Percentiles rank a stretch among this genome's conserved stretches.
These are phyloP conservation scores for Drosophila suzukii DNA, from an alignment of 1,140 invertebrate genomes.

Conservation along the genomic window DNA sequence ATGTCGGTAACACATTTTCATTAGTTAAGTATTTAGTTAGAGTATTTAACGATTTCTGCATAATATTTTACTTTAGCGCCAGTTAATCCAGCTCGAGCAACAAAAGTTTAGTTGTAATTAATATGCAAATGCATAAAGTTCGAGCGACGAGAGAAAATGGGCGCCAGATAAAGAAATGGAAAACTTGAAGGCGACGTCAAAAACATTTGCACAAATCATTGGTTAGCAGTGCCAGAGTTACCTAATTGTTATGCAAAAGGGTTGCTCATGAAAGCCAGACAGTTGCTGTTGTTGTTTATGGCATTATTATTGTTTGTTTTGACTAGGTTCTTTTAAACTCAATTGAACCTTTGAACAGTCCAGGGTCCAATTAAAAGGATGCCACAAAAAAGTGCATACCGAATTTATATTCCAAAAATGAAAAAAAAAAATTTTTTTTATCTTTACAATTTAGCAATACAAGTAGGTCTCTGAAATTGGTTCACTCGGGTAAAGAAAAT, in stretches of 20 bases:
- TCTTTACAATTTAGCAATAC: neutral
- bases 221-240: conserved; percentile 49
- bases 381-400: too few species aligned
- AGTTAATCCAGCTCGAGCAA: neutral
- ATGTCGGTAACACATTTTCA: neutral
- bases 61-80: neutral
- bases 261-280: neutral
- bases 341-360: neutral
- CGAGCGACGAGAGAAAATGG: conserved; percentile 2
- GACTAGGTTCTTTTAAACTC: neutral
- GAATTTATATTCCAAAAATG: neutral
- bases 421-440: neutral
- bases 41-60: neutral
- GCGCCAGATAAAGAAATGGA: conserved; percentile 8
- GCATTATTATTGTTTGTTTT: conserved; percentile 1
- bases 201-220: conserved; percentile 73
- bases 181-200: conserved; percentile 50
- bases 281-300: neutral
- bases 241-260: conserved; percentile 68
- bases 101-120: conserved; percentile 65
- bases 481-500: neutral
- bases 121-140: conserved; percentile 66
- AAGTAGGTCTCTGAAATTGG: neutral
- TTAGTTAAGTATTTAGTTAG: too few species aligned
- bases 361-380: neutral